These are phyloP conservation scores for Neria commutata DNA, from an alignment of 2,888 invertebrate species.

Conservation along the genomic window DNA sequence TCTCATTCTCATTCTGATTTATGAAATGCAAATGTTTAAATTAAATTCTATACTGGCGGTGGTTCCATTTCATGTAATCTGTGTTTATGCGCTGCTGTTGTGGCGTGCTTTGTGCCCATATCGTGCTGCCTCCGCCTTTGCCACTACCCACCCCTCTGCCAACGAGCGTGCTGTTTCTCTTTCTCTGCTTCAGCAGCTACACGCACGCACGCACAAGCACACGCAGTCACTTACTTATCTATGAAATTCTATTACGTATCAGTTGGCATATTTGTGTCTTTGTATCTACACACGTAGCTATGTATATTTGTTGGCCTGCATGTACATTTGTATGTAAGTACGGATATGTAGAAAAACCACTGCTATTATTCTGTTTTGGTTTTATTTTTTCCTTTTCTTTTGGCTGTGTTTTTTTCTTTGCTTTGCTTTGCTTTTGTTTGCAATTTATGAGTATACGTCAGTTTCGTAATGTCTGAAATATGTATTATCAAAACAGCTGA, in stretches of 20 bases:
- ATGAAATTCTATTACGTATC: background rate
- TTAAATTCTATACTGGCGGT: no score
- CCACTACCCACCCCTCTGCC: no score
- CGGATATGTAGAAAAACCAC: background rate
- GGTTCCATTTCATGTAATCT: no score
- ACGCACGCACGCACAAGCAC: no score
- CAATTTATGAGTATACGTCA: constrained; percentile 6
- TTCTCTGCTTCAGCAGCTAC: no score
- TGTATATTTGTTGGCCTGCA: background rate
- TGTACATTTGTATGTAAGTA: background rate
- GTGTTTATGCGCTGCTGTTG: no score
- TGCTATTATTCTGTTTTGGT: constrained; percentile 10
- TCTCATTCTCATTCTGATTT: no score
- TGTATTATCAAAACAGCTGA: constrained; percentile 35
- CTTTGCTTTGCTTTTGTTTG: background rate
- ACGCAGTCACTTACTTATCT: background rate
- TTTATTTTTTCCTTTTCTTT: constrained; percentile 6
- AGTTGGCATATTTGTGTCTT: background rate
- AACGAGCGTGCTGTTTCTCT: no score
- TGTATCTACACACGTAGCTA: background rate
- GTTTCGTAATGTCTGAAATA: constrained; percentile 31
- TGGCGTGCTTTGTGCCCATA: no score
- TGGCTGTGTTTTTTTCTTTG: constrained; percentile 8
- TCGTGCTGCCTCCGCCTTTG: no score
- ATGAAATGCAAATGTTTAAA: no score